Conservation (phyloP, 2,797 vertebrate species). For the Lutra lutra region DNA sequence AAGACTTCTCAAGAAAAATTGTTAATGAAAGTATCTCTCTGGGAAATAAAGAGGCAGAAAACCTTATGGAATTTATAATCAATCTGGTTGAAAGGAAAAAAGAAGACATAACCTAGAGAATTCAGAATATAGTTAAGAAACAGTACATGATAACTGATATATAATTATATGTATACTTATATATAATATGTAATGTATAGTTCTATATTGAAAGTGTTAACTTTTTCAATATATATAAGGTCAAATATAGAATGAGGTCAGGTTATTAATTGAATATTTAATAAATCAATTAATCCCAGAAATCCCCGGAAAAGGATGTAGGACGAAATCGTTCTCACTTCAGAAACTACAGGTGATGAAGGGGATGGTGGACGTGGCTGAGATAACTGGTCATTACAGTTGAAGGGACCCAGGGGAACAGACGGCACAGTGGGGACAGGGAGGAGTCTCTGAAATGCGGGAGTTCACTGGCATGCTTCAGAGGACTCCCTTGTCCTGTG, state of each 20-base stretch:
- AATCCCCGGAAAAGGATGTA: background rate
- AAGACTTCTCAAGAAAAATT: background rate
- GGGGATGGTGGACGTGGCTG: background rate
- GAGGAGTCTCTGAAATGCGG: background rate
- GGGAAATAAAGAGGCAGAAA: background rate
- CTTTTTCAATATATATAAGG: background rate
- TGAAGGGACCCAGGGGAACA: background rate
- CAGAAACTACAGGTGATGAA: background rate
- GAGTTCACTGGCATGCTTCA: no score
- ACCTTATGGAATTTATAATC: background rate
- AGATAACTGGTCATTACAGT: background rate
- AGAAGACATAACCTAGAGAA: background rate
- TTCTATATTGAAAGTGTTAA: background rate
- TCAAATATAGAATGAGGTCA: background rate
- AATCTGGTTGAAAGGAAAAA: background rate
- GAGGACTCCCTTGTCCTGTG: background rate
- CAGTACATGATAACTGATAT: background rate
- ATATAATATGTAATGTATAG: background rate
- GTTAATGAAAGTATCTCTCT: background rate
- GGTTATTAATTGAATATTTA: background rate
- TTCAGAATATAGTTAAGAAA: background rate
- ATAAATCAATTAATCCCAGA: background rate
- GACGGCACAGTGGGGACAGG: accelerated
- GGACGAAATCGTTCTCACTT: background rate
- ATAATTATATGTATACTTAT: background rate